phyloP scores from a whole-genome alignment of 2,113 vertebrate genomes.

The Quiscalus mexicanus region DNA sequence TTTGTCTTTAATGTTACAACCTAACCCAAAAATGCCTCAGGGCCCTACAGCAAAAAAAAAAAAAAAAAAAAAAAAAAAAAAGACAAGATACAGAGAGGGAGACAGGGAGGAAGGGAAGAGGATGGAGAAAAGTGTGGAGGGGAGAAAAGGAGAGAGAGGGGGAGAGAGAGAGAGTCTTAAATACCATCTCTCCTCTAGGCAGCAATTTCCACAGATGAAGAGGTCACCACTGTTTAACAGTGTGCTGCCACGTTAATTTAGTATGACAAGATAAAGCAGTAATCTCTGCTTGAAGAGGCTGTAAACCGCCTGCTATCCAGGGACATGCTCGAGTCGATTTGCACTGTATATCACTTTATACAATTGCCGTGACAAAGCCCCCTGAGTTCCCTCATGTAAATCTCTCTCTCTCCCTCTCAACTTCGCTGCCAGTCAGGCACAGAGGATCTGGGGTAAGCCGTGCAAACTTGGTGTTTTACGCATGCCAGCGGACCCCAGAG shows the following conservation, averaged over 20 bases:
- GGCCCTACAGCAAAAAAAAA: background rate
- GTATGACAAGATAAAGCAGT: constrained; percentile 98
- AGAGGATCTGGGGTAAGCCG: constrained; percentile 71
- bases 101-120: background rate
- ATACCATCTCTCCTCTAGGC: constrained; percentile 75
- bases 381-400: constrained; percentile 82
- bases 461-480: constrained; percentile 74
- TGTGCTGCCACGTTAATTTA: constrained; percentile 89
- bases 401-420: constrained; percentile 76
- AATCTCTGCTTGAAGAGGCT: constrained; percentile 84
- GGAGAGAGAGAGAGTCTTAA: constrained; percentile 55
- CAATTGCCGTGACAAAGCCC: constrained; percentile 88
- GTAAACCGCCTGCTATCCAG: constrained; percentile 81
- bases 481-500: constrained; percentile 70
- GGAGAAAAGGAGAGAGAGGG: background rate
- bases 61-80: background rate
- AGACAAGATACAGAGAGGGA: background rate
- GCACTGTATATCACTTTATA: constrained; percentile 87
- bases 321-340: constrained; percentile 83
- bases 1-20: constrained; percentile 62
- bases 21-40: constrained; percentile 60
- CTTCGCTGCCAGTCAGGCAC: constrained; percentile 77
- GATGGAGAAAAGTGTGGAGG: background rate
- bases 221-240: constrained; percentile 88
- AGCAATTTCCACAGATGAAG: constrained; percentile 88